Base-by-base conservation (phyloP, 1,140 invertebrate species). In the Dendrolimus kikuchii region DNA sequence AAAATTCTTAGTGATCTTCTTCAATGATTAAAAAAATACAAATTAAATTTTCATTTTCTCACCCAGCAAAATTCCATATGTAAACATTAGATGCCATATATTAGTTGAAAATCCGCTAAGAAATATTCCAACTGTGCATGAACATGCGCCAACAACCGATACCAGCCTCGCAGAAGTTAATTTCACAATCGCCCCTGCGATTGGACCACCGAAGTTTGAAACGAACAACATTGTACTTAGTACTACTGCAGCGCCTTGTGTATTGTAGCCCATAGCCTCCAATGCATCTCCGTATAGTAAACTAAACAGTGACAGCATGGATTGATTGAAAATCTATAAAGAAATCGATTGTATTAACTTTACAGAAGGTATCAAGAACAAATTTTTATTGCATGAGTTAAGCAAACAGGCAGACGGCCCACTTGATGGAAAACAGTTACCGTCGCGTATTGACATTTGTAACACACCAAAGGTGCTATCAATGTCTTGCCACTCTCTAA, bases 291-390 rank as follows among this genome's bases (percentile, higher is more conserved):
- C 91, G 62, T 93, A 94, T 40, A 93, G 80, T 9, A 93, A 83
- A 44, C 92, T 92, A 71, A 93, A 93, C 2, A 93, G 88, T 4
- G 92, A 93, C 53, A 93, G 88, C 66, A 93, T 88, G 2, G 92
- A 92, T 77, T 93, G 90, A 69, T 93, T 92, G 49, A 92, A 92
- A 63, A 92, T 89, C 92, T 94, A 73, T 51, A 88, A 89, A 48
- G 55, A 57, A 59, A 66, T 47, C 9, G 6, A 23, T 23, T 23
- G 23, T 23, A 23, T 1, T 23, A 46, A 7, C 46, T 36, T 46
- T 7, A 46, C 4, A 46, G 9, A 5, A 6, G 7, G 8, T 38
- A n/a, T 10, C 40, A 42, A 6, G 42, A 53, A 55, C 23, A 23
- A 23, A 23, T 23, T 23, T 3, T 23, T 23, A 23, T 23, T 23